Conservation (phyloP, 2,888 invertebrate genomes). For the Corbicula japonica region DNA sequence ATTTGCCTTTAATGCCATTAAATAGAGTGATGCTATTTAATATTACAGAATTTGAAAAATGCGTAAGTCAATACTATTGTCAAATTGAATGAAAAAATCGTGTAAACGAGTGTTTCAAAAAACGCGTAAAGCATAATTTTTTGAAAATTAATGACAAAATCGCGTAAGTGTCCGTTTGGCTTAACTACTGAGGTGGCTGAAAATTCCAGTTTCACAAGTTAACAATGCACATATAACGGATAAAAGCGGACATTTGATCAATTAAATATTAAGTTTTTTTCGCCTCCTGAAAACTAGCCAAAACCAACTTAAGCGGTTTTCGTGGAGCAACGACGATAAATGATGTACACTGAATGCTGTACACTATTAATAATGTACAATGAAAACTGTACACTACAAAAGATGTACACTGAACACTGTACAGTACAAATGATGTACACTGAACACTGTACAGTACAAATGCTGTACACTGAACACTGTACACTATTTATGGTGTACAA, state of each 20-base stretch:
- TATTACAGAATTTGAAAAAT: background rate
- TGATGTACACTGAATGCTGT: too few relatives aligned
- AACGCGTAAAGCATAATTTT: background rate
- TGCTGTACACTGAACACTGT: too few relatives aligned
- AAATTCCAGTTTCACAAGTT: constrained; percentile 11
- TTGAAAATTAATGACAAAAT: constrained; percentile 1
- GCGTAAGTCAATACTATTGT: constrained; percentile 9
- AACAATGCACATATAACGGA: constrained; percentile 15
- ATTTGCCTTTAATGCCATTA: constrained; percentile 13
- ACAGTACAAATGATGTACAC: too few relatives aligned
- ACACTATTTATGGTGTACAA: too few relatives aligned
- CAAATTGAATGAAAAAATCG: constrained; percentile 15
- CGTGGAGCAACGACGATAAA: too few relatives aligned
- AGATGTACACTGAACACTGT: too few relatives aligned
- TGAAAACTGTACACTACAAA: too few relatives aligned
- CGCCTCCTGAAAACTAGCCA: too few relatives aligned
- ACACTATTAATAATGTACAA: too few relatives aligned
- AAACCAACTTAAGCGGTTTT: too few relatives aligned
- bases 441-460: too few relatives aligned
- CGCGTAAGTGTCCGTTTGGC: constrained; percentile 19
- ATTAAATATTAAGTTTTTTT: too few relatives aligned
- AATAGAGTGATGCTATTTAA: constrained; percentile 2
- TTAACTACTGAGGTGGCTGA: constrained; percentile 17
- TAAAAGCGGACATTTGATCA: constrained; percentile 13
- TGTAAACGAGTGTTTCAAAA: constrained; percentile 11